Evolutionary conservation across 2,888 invertebrate genomes (phyloP), one percentile per base, ranked within the genome.

Genomic region (Lissocephala sabroskyi): DNA sequence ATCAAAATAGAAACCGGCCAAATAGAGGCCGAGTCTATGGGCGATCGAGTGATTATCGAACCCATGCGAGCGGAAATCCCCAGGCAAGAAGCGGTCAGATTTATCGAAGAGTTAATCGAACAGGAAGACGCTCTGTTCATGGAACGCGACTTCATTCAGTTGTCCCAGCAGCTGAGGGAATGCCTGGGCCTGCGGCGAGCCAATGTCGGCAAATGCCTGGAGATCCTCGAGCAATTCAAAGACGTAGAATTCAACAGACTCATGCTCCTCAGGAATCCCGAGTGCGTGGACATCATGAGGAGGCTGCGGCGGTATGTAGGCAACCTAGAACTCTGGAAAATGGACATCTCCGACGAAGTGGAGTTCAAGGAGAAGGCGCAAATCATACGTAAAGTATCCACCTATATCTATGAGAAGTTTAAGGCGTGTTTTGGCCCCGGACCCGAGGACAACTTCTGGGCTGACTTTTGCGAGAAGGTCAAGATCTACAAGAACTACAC

Each of bases 251-350:
- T 84, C 5, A 90, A 90, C 54, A 89, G 91, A 1, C 82, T 94
- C 16, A 93, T 94, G 91, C 82, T 96, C 33, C 88, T 93, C 47
- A 94, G 94, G 64, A 92, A 94, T 85, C 91, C 94, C 0, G 89
- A 90, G 37, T 88, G 92, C 61, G 87, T 95, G 37, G 91, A 93
- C 73, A 94, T 93, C 1, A 88, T 94, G 43, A 91, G 91, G 66
- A 88, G 92, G 52, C 86, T 93, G 82, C 87, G 92, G 11, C 88
- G 90, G 36, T 95, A 95, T 82, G 89, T 94, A 29, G 95, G 95
- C 5, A 94, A 94, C 82, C 85, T 90, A 1, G 87, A 88, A 3
- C 88, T 90, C 11, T 94, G 94, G 94, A 89, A 90, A 61, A 86
- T 90, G 52, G 84, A 82, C 2, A 86, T 86, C 1, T 88, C 88